phyloP scores from a whole-genome alignment of 2,888 invertebrate species.

The Chamaedrilus cognettii region DNA sequence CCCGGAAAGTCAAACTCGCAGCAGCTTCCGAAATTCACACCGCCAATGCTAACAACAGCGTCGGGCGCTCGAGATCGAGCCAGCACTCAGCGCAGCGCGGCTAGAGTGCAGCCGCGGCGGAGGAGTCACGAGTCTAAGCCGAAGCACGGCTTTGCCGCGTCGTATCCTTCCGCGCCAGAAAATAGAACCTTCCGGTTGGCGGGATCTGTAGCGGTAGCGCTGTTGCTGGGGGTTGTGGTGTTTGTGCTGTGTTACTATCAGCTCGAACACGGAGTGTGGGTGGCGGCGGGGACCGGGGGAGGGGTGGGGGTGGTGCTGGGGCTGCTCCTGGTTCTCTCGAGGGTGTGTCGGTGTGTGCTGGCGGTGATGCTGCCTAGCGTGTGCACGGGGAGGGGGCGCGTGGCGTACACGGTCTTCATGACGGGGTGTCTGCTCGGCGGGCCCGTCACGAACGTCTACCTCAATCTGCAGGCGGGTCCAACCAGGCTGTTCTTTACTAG shows the following conservation, averaged over 20 bases:
- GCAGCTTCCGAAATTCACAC: background rate
- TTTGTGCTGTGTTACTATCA: background rate
- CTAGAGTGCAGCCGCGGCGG: background rate
- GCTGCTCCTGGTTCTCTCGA: conserved; percentile 19
- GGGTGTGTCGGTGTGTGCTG: conserved; percentile 33
- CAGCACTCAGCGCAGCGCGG: background rate
- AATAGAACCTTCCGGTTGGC: background rate
- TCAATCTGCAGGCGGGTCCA: conserved; percentile 35
- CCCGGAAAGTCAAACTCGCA: background rate
- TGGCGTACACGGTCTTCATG: conserved; percentile 35
- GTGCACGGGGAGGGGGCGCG: conserved; percentile 35
- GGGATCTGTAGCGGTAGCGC: background rate
- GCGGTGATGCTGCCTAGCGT: conserved; percentile 35
- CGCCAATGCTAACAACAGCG: background rate
- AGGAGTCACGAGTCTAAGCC: background rate
- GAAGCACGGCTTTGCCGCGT: background rate
- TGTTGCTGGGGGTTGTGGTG: background rate
- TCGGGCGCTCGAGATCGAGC: too few species aligned
- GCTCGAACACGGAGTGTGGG: background rate
- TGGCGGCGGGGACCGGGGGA: background rate
- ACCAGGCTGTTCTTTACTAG: too few species aligned
- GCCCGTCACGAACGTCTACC: conserved; percentile 37
- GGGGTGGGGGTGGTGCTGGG: background rate
- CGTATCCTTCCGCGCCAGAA: background rate
- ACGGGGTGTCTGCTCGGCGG: conserved; percentile 38